Percentiles rank a stretch among this genome's conserved stretches.
Evolutionary conservation across 2,113 vertebrate species (phyloP).

Genomic region (Lampris megalopsis): DNA sequence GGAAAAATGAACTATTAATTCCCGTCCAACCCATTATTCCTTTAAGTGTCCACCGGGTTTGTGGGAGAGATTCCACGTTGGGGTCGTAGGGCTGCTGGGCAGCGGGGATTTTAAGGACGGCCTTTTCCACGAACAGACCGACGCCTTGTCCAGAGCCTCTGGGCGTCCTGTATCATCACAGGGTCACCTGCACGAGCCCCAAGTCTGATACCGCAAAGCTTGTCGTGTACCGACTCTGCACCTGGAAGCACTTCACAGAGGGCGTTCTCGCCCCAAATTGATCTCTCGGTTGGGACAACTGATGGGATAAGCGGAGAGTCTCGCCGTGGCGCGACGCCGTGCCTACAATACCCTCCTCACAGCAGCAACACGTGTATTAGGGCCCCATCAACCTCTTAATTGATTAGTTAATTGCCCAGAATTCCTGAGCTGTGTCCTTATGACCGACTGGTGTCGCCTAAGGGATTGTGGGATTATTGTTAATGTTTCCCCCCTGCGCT

Average conservation of each 20-base stretch:
- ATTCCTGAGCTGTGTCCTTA: constrained; percentile 49
- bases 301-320: constrained; percentile 32
- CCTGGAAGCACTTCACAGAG: constrained; percentile 26
- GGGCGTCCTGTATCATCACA: no score
- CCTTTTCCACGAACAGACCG: no score
- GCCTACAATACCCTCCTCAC: constrained; percentile 21
- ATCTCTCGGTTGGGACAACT: constrained; percentile 12
- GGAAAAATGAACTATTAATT: constrained; percentile 66
- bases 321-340: constrained; percentile 20
- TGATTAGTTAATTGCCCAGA: constrained; percentile 73
- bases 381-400: constrained; percentile 61
- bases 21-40: constrained; percentile 58
- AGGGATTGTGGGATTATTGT: constrained; percentile 75
- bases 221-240: constrained; percentile 17
- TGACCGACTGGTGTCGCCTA: constrained; percentile 47
- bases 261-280: constrained; percentile 50
- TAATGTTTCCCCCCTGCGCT: constrained; percentile 59
- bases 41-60: constrained; percentile 53
- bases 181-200: neutral
- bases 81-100: no score
- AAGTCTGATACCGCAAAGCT: neutral
- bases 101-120: no score
- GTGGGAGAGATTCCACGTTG: constrained; percentile 9
- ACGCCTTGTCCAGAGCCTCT: no score
- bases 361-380: constrained; percentile 41